A percentile compares a stretch with the other conserved stretches of the same genome.
Evolutionary conservation across 2,113 vertebrate species (phyloP).

Genomic region (Apodemus speciosus): DNA sequence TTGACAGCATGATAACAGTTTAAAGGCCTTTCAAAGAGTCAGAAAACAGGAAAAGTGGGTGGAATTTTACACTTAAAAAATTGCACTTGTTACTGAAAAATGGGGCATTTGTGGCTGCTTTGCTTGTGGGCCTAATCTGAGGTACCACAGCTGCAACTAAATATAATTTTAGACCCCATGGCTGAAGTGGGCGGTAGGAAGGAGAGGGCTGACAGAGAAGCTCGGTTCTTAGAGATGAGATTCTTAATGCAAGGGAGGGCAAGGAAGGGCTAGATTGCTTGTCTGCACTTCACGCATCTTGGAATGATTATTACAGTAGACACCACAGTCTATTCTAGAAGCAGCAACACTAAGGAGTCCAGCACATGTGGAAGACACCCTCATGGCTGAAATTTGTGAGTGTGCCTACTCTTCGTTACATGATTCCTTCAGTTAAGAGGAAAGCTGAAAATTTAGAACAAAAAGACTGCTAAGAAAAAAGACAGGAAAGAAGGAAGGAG

Average conservation of each 20-base stretch:
- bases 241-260: neutral
- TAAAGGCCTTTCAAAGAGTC: neutral
- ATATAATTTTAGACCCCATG: neutral
- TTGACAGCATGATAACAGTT: neutral
- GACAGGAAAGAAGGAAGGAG: neutral
- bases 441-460: neutral
- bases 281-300: no score
- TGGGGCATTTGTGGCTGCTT: neutral
- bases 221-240: neutral
- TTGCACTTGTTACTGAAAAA: neutral
- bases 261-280: neutral
- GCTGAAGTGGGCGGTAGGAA: accelerated
- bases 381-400: neutral
- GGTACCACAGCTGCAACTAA: accelerated
- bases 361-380: neutral
- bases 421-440: neutral
- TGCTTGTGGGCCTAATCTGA: neutral
- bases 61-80: neutral
- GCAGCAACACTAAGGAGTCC: neutral
- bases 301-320: neutral
- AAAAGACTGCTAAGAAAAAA: neutral
- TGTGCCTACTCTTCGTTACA: neutral
- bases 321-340: accelerated
- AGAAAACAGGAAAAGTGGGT: neutral
- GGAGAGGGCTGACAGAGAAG: neutral